Base-by-base conservation (phyloP, 2,113 vertebrate species). In the Aythya baeri region DNA sequence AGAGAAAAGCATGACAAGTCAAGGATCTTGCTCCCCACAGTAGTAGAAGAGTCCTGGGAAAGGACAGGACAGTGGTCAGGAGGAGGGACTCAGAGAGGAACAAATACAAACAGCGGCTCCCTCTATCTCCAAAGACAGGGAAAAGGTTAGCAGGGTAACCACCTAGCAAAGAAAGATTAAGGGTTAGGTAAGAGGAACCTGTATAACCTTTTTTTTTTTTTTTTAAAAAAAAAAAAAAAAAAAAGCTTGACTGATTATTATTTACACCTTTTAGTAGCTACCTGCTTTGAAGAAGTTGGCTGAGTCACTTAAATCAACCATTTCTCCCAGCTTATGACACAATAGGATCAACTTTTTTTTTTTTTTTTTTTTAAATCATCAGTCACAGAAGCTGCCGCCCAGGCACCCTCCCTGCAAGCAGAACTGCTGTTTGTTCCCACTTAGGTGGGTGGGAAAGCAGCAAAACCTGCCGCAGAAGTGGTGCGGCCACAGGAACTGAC, bases 381-480 rank as follows among this genome's bases (percentile, higher is more conserved):
- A 88, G 49, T 86, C 91, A 91, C 63, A 77, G 41, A 86, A 54
- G 54, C 22, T 49, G 75, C 83, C 58, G 1, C 83, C 22, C 77
- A 89, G 55, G 87, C 7, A 91, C 92, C 96, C 94, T 94, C 93
- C 93, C 94, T 67, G 59, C 25, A 74, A 91, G 76, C 1, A 46
- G 72, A 73, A 32, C 7, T 0, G 0, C 36, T 32, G 44, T 44
- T 41, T 66, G 54, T 38, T 90, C 78, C 91, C 91, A 89, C 78
- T 59, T 44, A 77, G 55, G 71, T 29, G 72, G 81, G 43, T 76
- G 78, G 66, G 81, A 72, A 94, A 95, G 93, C 93, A 87, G 95
- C 67, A 94, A 90, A 96, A 94, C 94, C 94, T 94, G 94, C 61
- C 89, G 71, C 93, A 79, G 50, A 73, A 82, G 89, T 2, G 25